Evolutionary conservation across 2,797 vertebrate species (phyloP).

Genomic region (Sebastes taczanowskii): DNA sequence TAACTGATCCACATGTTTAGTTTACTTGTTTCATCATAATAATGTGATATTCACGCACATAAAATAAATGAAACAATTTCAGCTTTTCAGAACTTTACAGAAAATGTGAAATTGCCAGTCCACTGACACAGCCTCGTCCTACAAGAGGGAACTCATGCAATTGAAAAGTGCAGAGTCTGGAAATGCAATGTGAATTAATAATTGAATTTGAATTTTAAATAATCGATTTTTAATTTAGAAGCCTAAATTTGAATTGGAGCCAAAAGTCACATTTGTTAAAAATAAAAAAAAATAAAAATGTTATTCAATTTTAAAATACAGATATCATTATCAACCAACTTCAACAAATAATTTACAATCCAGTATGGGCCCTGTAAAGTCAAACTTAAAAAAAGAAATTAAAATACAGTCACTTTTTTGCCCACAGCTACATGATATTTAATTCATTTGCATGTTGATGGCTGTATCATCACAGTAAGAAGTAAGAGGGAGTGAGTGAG

Average conservation of each 20-base stretch:
- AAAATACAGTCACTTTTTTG: not conserved
- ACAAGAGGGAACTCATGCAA: not conserved
- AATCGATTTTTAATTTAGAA: not conserved
- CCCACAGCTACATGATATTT: not conserved
- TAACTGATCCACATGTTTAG: not conserved
- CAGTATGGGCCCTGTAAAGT: not conserved
- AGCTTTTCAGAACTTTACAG: not conserved
- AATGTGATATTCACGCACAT: not conserved
- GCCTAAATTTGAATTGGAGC: not conserved
- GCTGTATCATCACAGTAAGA: not conserved
- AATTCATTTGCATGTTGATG: not conserved
- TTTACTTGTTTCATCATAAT: not conserved
- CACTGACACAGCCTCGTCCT: not conserved
- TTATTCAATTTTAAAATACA: not conserved
- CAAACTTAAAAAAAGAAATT: not conserved
- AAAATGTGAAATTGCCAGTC: not conserved
- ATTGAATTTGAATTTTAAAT: not conserved
- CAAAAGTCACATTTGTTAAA: not conserved
- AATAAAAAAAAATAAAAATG: not conserved
- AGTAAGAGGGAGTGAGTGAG: slow-evolving; percentile 30
- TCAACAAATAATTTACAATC: not conserved
- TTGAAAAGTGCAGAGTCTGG: not conserved
- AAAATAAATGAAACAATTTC: not conserved
- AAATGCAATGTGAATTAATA: not conserved
- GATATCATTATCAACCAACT: not conserved